Evolutionary conservation across 2,113 vertebrate genomes (phyloP), one percentile per base, ranked within the genome.

Genomic region (Orthonyx spaldingii): DNA sequence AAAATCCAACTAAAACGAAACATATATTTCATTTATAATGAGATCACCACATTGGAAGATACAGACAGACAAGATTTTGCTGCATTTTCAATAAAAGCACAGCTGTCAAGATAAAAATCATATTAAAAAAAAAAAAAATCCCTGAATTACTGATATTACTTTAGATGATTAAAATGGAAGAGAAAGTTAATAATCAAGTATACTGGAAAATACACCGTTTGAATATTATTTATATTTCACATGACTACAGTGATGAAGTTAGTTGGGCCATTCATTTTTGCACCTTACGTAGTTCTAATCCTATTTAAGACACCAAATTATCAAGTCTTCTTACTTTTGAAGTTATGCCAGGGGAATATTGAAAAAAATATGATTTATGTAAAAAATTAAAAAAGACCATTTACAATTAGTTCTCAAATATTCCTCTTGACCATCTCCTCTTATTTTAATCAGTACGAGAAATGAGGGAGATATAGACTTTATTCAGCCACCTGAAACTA

Each of bases 91-190:
- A 82, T 75, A 72, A 89, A 91, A 97, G 49, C 81, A 88, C 44
- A 84, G 60, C 68, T 87, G 93, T 96, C 79, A 87, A 90, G 90
- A 96, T 60, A 96, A 92, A 96, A 84, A 96, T 71, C 2, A 5
- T 79, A 65, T 75, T 91, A 64, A 86, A 82, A 95, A 86, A 81
- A 64, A 86, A 82, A 95, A 86, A 81, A 23, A 81, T 46, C n/a
- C 32, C 52, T 75, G 76, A 93, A 75, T 94, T 93, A 92, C 68
- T 68, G 83, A 53, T 90, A 88, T 42, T 72, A 93, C 72, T 93
- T 94, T 74, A 90, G 49, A 79, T 84, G 27, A 96, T 96, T 97
- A 96, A 92, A 96, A 78, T 44, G 88, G 82, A 93, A 47, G 74
- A 94, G 60, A 71, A 86, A 94, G 65, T 56, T 92, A 94, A 94